Base-by-base conservation (phyloP, 2,113 vertebrate genomes). In the Oryctolagus cuniculus region DNA sequence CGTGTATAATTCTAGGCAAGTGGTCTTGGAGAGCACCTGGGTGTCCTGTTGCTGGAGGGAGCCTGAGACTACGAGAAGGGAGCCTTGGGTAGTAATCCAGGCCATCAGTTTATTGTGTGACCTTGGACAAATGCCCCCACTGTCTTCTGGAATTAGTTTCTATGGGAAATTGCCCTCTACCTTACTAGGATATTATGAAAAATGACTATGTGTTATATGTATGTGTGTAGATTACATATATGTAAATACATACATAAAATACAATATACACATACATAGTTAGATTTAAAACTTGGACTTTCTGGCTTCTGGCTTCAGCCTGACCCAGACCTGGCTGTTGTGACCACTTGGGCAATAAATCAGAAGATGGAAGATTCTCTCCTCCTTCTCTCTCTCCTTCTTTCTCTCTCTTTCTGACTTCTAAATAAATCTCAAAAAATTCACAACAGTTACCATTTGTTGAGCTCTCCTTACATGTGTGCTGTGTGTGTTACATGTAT, bases 161-260 rank as follows among this genome's bases (percentile, higher is more conserved):
- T 90, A 77, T 87, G 66, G 64, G 64, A 89, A 95, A 66, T 51
- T 94, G 36, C 7, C 44, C 21, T 85, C 29, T 66, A 66, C 19
- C 10, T 87, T 55, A 58, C 78, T 38, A 90, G 79, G 10, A 64
- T 55, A 89, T 13, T 75, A 22, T 64, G 27, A 72, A 89, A 86
- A 77, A 63, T 81, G 29, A 53, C 38, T 66, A n/a, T 15, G 24
- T 69, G 38, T 36, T 69, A 13, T 38, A 61, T 29, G 17, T 21
- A 11, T 51, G 31, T 66, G 2, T 36, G 17, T 38, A 22, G 21
- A 69, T 69, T 74, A 19, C 2, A 61, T 1, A 29, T 24, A 51
- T 74, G 2, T 31, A 95, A 91, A 80, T 17, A 38, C 6, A 51
- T 5, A 74, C 17, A 79, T 38, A 63, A 1, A 66, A 29, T 86